Conservation (phyloP, 1,140 invertebrate genomes). For the Pemphigus obesinymphae region DNA sequence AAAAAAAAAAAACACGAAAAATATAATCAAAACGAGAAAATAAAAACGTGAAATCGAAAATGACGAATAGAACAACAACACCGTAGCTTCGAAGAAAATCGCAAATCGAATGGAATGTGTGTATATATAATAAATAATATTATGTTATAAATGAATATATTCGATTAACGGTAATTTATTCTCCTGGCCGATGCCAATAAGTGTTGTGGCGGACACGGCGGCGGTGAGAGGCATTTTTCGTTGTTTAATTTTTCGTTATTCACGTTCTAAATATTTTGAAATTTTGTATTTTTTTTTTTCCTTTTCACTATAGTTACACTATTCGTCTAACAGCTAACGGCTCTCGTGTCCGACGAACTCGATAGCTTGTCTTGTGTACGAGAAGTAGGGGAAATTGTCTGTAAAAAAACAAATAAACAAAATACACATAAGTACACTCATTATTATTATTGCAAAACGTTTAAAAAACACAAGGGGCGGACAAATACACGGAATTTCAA, state of each 20-base stretch:
- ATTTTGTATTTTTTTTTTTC: not conserved
- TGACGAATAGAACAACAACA: too few species aligned
- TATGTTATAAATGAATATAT: not conserved
- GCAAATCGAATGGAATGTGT: too few species aligned
- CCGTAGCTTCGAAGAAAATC: too few species aligned
- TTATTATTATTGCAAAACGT: too few species aligned
- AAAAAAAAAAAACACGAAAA: not conserved
- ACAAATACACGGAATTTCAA: too few species aligned
- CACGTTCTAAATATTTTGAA: not conserved
- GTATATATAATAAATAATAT: not conserved
- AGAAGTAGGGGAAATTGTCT: constrained; percentile 10
- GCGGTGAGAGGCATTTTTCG: not conserved
- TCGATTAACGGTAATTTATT: not conserved
- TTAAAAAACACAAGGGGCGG: not conserved
- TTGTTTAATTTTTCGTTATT: not conserved
- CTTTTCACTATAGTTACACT: not conserved
- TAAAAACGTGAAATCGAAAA: too few species aligned
- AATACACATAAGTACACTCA: not conserved
- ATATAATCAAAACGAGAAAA: too few species aligned
- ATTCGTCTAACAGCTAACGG: constrained; percentile 26
- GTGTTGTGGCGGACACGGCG: not conserved
- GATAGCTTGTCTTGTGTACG: constrained; percentile 20
- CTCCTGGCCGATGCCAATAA: not conserved
- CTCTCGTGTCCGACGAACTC: constrained; percentile 16
- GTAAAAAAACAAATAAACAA: constrained; percentile 1